A percentile compares a stretch with the other conserved stretches of the same genome.
Evolutionary conservation across 1,140 invertebrate species (phyloP).

Genomic region (Apis cerana): DNA sequence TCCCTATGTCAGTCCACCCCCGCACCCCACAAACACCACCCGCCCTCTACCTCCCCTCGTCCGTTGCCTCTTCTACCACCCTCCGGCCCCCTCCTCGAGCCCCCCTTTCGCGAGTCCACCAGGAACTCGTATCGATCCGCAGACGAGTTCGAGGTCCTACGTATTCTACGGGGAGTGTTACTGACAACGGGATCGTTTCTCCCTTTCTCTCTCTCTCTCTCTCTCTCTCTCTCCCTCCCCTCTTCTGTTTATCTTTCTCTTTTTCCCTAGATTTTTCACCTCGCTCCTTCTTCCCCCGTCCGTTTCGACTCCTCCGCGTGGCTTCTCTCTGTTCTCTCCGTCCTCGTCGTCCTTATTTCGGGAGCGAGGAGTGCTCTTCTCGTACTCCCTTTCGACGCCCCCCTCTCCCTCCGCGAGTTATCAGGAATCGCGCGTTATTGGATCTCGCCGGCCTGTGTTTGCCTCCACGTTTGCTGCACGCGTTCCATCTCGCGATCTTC

Average conservation of each 20-base stretch:
- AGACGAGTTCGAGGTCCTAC: conserved; percentile 75
- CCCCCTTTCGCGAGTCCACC: conserved; percentile 66
- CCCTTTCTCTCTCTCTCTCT: conserved; percentile 16
- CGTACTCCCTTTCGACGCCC: conserved; percentile 3
- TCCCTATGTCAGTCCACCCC: conserved; percentile 74
- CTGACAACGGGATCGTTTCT: conserved; percentile 68
- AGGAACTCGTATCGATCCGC: conserved; percentile 76
- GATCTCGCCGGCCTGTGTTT: conserved; percentile 6
- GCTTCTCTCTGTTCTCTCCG: not conserved
- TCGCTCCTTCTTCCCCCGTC: not conserved
- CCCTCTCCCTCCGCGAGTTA: conserved; percentile 5
- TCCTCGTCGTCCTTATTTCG: not conserved
- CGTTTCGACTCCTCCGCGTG: not conserved
- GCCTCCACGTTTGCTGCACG: not conserved
- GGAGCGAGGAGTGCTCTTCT: not conserved
- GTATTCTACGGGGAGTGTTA: conserved; percentile 70
- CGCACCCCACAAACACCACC: conserved; percentile 63
- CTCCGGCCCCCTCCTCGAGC: conserved; percentile 51
- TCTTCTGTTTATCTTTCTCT: no score
- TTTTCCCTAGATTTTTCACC: no score
- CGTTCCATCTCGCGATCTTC: not conserved
- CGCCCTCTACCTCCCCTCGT: not conserved
- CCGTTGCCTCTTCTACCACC: conserved; percentile 52
- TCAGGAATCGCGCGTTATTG: conserved; percentile 55
- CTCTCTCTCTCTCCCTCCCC: not conserved